A percentile compares a stretch with the other conserved stretches of the same genome.
Evolutionary conservation across 2,888 invertebrate genomes (phyloP).

Genomic region (Ophion slaviceki): DNA sequence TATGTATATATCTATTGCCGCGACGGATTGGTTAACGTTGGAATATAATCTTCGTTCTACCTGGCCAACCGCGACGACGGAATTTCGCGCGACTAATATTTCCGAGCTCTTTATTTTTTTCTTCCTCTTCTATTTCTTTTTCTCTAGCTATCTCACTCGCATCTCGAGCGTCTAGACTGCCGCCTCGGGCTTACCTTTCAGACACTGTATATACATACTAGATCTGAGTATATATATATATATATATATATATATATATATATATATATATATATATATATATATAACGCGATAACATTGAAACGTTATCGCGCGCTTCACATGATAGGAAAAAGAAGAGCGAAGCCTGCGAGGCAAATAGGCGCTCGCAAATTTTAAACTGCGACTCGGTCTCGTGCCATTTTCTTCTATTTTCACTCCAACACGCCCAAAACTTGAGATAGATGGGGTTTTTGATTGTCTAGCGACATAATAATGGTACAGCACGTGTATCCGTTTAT

Average conservation of each 20-base stretch:
- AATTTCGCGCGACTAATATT: constrained; percentile 48
- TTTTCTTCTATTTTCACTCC: constrained; percentile 31
- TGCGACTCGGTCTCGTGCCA: constrained; percentile 23
- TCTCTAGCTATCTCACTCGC: constrained; percentile 48
- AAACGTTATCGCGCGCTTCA: constrained; percentile 51
- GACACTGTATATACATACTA: constrained; percentile 31
- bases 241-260: constrained; percentile 32
- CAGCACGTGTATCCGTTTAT: not conserved
- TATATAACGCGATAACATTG: constrained; percentile 44
- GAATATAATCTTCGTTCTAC: constrained; percentile 57
- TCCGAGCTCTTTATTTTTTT: constrained; percentile 31
- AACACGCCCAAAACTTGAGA: constrained; percentile 19
- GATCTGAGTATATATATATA: constrained; percentile 52
- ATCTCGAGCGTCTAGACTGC: constrained; percentile 68
- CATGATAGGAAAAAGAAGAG: constrained; percentile 27
- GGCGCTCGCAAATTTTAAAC: constrained; percentile 41
- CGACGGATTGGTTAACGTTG: constrained; percentile 58
- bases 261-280: not conserved
- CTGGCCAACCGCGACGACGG: not conserved
- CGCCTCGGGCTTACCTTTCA: constrained; percentile 65
- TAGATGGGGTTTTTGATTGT: not conserved
- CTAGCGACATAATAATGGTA: not conserved
- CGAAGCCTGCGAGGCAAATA: constrained; percentile 40
- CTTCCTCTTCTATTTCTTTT: constrained; percentile 5
- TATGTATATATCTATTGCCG: not conserved